Base-by-base conservation (phyloP, 2,113 vertebrate species). In the Apeltes quadracus region DNA sequence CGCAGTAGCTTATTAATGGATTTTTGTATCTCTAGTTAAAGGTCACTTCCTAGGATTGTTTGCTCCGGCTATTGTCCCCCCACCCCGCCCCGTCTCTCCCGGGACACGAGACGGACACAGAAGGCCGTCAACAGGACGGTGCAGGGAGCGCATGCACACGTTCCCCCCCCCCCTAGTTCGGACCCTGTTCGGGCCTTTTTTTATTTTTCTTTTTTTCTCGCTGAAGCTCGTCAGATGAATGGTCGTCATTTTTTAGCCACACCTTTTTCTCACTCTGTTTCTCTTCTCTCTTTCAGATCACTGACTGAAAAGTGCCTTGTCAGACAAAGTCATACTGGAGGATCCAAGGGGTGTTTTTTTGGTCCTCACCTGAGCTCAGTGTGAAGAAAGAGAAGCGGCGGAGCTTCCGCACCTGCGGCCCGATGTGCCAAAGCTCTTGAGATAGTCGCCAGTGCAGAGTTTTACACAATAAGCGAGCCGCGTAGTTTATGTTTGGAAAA, bases 261-360 rank as follows among this genome's bases (percentile, higher is more conserved):
- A 7, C 29, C 1, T 50, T 64, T 59, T 73, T 65, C 34, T 73
- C 63, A 41, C 67, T 69, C 38, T 68, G 32, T 20, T 92, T 69
- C 36, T 78, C 43, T 10, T 54, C 57, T 83, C 44, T 10, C 2
- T 69, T 88, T 83, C 92, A 97, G 96, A 94, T 95, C 90, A 20
- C 72, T 86, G 91, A 94, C 91, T 93, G 90, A 89, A 96, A 96
- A 95, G 96, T 95, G 95, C 95, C 96, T 96, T 92, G 84, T 92
- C 93, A 88, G 90, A 93, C 92, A 86, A 88, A 90, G 78, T 90
- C 93, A 78, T 88, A 86, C 87, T 89, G 93, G 90, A 72, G 91
- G 92, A 90, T 90, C 65, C 77, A n/a, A 83, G 61, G 82, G 89
- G 88, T 44, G 70, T 86, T 89, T 25, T 65, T 29, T 73, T 79